Base-by-base conservation (phyloP, 2,797 vertebrate species). In the Lophius americanus region DNA sequence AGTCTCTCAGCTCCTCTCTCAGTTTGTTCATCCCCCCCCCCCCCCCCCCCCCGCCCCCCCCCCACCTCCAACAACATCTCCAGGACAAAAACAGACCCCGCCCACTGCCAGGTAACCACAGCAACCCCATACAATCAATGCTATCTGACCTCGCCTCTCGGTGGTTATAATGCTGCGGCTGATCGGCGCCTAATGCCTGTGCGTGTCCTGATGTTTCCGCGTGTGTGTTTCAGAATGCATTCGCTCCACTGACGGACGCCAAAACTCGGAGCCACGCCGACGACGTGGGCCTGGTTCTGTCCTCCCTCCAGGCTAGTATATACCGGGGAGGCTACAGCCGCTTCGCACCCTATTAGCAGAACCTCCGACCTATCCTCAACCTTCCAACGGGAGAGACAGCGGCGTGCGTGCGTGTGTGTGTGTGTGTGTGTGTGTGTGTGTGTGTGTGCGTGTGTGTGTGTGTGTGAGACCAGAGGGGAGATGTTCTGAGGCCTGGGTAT, bases 221-320 rank as follows among this genome's bases (percentile, higher is more conserved):
- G 6, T 75, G 38, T 43, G 9, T 67, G 60, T 96, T 96, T 93
- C 95, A 98, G 97, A 98, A 98, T 90, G 94, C 96, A 90, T 98
- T 98, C 92, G 93, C 96, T 93, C 97, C 97, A 78, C 94, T 98
- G 95, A 97, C 96, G 94, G 96, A 98, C 94, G 96, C 95, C 95
- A 98, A 98, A 96, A 96, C 95, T 94, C 95, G 96, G 94, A 98
- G 96, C 94, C 97, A 98, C 89, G 96, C 95, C 79, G 97, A 98
- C 80, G 96, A 98, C 89, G 95, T 98, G 89, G 97, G 96, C 93
- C 95, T 98, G 92, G 96, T 98, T 94, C 95, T 98, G 94, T 98
- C 97, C 94, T 98, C 96, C 93, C 96, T 98, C 92, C 97, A 98
- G 96, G 96, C 96, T 94, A 98, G 97, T 96, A 98, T 98, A 96